Evolutionary conservation across 1,140 invertebrate genomes (phyloP).

Genomic region (Leptinotarsa texana): DNA sequence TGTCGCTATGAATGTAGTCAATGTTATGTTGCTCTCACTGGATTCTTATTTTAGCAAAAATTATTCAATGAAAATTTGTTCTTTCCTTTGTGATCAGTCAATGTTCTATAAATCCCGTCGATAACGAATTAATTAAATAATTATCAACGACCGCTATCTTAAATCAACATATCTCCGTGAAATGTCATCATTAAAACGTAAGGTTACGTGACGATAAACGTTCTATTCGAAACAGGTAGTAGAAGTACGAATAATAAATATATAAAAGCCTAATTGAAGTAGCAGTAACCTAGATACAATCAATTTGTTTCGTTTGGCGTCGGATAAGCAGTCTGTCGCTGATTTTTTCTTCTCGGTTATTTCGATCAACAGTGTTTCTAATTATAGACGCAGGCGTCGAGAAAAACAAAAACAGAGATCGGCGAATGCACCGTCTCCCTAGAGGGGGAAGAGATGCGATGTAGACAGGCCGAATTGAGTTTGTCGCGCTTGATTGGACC

Average conservation of each 20-base stretch:
- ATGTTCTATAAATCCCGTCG: too few relatives aligned
- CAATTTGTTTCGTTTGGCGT: conserved; percentile 13
- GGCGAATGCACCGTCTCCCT: not conserved
- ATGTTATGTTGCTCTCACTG: too few relatives aligned
- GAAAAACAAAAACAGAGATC: not conserved
- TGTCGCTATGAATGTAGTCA: too few relatives aligned
- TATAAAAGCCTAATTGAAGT: not conserved
- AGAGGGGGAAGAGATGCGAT: not conserved
- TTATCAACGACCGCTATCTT: not conserved
- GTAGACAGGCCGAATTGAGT: not conserved
- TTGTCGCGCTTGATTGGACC: not conserved
- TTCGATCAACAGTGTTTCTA: conserved; percentile 11
- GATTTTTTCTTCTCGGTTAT: conserved; percentile 4
- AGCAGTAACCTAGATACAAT: conserved; percentile 15
- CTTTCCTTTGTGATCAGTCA: too few relatives aligned
- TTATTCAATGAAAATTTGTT: too few relatives aligned
- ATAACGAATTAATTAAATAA: too few relatives aligned
- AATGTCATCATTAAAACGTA: not conserved
- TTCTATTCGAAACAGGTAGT: conserved; percentile 12
- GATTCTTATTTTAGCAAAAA: too few relatives aligned
- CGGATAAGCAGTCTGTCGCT: conserved; percentile 3
- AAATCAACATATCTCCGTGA: not conserved
- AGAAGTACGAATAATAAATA: not conserved
- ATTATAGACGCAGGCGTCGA: not conserved
- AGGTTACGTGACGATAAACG: not conserved